A percentile compares a stretch with the other conserved stretches of the same genome.
Conservation (phyloP, 2,888 invertebrate species). For the Drosophila nr. perissopoda region DNA sequence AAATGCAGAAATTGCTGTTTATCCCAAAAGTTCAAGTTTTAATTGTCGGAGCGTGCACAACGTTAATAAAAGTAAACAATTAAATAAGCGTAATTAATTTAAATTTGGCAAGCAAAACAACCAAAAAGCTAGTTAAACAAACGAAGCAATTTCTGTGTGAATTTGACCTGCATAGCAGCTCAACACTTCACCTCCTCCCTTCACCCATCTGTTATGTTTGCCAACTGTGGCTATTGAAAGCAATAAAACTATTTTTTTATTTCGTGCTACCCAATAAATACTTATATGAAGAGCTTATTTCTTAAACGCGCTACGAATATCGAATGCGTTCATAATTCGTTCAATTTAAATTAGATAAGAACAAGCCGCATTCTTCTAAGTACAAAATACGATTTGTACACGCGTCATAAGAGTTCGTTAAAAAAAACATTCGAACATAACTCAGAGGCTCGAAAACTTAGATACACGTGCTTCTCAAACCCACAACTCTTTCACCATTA, state of each 20-base stretch:
- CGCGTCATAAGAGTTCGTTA: not conserved
- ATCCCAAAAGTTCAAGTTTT: constrained; percentile 68
- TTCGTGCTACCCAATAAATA: constrained; percentile 17
- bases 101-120: constrained; percentile 55
- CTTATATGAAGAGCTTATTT: constrained; percentile 6
- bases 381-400: not conserved
- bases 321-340: constrained; percentile 4
- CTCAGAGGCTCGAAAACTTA: not conserved
- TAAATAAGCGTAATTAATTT: constrained; percentile 71
- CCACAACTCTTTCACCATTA: not conserved
- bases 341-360: not conserved
- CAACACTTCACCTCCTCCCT: not conserved
- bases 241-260: constrained; percentile 34
- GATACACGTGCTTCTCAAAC: not conserved
- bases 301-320: not conserved
- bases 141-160: constrained; percentile 38
- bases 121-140: constrained; percentile 43
- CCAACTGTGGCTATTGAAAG: constrained; percentile 12
- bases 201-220: not conserved
- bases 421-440: not conserved
- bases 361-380: not conserved
- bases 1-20: constrained; percentile 65
- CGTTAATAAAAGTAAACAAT: constrained; percentile 70
- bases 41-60: constrained; percentile 63
- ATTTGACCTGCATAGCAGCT: constrained; percentile 46